Percentiles rank a stretch among this genome's conserved stretches.
Evolutionary conservation across 2,888 invertebrate genomes (phyloP).

Genomic region (Villa cingulata): DNA sequence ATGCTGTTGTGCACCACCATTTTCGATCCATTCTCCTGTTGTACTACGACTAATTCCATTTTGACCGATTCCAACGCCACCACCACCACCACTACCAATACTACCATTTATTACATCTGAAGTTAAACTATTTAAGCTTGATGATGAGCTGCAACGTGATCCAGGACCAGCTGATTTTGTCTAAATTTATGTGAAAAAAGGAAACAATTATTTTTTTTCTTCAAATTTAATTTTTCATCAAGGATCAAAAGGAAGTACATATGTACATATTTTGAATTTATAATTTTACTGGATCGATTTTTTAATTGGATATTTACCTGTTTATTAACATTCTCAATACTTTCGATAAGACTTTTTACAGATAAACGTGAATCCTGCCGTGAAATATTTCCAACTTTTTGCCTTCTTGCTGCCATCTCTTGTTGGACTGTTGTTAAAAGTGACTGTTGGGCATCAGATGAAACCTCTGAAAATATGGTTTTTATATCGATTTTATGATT

Average conservation of each 20-base stretch:
- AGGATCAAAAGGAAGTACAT: not conserved
- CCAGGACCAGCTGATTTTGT: constrained; percentile 30
- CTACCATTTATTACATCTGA: constrained; percentile 30
- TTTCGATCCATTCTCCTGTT: constrained; percentile 29
- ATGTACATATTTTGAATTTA: not conserved
- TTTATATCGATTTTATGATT: no score
- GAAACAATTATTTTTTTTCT: no score
- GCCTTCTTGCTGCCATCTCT: constrained; percentile 43
- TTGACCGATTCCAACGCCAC: constrained; percentile 13
- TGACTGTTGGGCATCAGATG: constrained; percentile 38
- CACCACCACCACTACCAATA: constrained; percentile 11
- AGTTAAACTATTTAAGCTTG: constrained; percentile 44
- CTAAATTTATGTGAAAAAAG: not conserved
- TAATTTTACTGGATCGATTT: not conserved
- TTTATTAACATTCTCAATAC: constrained; percentile 76
- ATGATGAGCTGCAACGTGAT: constrained; percentile 52
- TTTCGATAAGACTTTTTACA: constrained; percentile 81
- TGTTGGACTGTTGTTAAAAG: constrained; percentile 41
- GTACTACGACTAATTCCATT: constrained; percentile 13
- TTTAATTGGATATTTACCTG: constrained; percentile 39
- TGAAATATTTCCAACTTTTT: constrained; percentile 38
- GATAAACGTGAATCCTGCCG: constrained; percentile 62
- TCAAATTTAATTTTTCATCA: not conserved
- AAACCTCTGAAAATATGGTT: constrained; percentile 13
- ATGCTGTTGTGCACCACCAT: constrained; percentile 20